Base-by-base conservation (phyloP, 2,797 vertebrate species). In the Eleutherodactylus coqui region DNA sequence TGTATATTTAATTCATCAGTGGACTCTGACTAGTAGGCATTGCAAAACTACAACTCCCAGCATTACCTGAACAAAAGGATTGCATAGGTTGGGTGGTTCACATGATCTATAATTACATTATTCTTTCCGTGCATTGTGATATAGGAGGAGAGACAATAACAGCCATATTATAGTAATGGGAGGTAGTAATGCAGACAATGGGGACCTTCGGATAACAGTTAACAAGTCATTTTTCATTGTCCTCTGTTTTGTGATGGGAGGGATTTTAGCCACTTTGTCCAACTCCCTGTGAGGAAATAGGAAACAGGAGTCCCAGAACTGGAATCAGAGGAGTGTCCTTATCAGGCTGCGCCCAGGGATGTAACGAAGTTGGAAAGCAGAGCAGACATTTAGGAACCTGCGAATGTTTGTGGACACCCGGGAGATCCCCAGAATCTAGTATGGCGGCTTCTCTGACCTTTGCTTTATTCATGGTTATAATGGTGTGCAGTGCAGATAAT, bases 271-370 rank as follows among this genome's bases (percentile, higher is more conserved):
- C 77, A 79, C 53, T 58, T 64, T 29, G 19, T 67, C 36, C 87
- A 79, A 43, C 51, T 79, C 53, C 53, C 45, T 21, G 53, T 75
- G 53, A 86, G 70, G 86, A 49, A 83, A 86, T 72, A 90, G 87
- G 85, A 88, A 83, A 84, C 60, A n/a, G 60, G 75, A 87, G n/a
- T 43, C 24, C 62, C 55, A 29, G 17, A 78, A 34, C n/a, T 34
- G 32, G 36, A 73, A 27, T n/a, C 45, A n/a, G 64, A 79, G 36
- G 47, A 67, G 60, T 49, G 13, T 41, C 47, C 51, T 41, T 55
- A 51, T 72, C 36, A 72, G 38, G 21, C 36, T 41, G 16, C 72
- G 34, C 24, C 67, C 79, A 27, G 67, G 80, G 21, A 55, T 72
- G 80, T 55, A 49, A 72, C 45, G 38, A n/a, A 45, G n/a, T 32